phyloP scores from a whole-genome alignment of 2,797 vertebrate species.

The Valencia hispanica region DNA sequence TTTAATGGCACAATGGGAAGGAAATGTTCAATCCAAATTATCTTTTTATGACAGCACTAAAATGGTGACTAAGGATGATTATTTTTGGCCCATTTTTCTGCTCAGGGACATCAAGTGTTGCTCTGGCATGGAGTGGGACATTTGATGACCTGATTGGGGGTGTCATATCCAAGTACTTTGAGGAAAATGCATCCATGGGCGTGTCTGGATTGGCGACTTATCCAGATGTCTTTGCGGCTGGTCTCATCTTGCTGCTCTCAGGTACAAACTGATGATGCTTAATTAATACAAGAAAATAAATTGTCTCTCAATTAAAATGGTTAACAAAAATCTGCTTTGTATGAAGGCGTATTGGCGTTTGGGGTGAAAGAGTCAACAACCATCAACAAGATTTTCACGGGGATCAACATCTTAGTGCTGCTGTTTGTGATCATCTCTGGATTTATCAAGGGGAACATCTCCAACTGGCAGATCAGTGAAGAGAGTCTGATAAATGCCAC shows the following conservation, averaged over 20 bases:
- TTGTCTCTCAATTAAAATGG: not conserved
- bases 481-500: constrained; percentile 69
- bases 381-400: constrained; percentile 89
- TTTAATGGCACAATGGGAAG: constrained; percentile 10
- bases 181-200: constrained; percentile 69
- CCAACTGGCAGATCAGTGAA: constrained; percentile 84
- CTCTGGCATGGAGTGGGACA: constrained; percentile 88
- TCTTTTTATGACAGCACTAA: constrained; percentile 48
- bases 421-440: constrained; percentile 85
- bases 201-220: constrained; percentile 84
- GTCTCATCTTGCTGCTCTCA: constrained; percentile 85
- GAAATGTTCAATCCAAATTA: constrained; percentile 8
- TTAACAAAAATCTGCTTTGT: not conserved
- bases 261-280: constrained; percentile 68
- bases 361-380: constrained; percentile 89
- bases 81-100: constrained; percentile 41
- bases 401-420: constrained; percentile 84
- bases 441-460: constrained; percentile 84
- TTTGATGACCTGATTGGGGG: constrained; percentile 87
- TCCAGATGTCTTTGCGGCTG: constrained; percentile 86
- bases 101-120: constrained; percentile 89
- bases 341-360: constrained; percentile 85
- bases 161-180: constrained; percentile 79
- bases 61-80: constrained; percentile 32
- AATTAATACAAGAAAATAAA: not conserved